Evolutionary conservation across 2,113 vertebrate species (phyloP), one percentile per base, ranked within the genome.

Genomic region (Lagopus muta): DNA sequence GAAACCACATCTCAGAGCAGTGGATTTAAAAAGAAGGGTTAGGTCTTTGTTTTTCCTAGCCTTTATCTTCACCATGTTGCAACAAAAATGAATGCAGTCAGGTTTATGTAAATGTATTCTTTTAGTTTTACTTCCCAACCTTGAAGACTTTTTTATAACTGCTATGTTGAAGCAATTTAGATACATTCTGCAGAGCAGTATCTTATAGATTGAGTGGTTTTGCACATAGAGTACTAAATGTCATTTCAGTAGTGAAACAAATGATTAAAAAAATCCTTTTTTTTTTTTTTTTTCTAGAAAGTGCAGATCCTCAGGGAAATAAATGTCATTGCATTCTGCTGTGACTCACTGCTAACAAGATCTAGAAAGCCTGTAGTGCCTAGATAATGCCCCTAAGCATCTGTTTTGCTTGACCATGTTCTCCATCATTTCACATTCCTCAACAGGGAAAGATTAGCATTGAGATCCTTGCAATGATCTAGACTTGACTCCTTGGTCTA

Each of bases 71-170:
- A 43, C 12, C 67, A 15, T 43, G 9, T 8, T 93, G 14, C 32
- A 55, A 60, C 47, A 86, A 81, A 90, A 91, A 47, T 24, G 15
- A 83, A 71, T 71, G 25, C 36, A 64, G 66, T 60, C 50, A 4
- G 66, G 55, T 47, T 92, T 55, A 66, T 42, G 52, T 34, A 83
- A 92, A 75, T 72, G 12, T 85, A 55, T 77, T 77, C 42, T 52
- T 73, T 24, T 65, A 28, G 73, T 43, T 86, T 88, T 81, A 72
- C 64, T 81, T 92, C 77, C 38, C 45, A 74, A 8, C 47, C 34
- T 64, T 78, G 52, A 48, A 28, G 64, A 79, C 20, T 64, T 80
- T 93, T 77, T 92, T 65, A 36, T 86, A 89, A 93, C 83, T 66
- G 27, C 50, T 47, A 9, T 57, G 79, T 57, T 67, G 40, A 61